Percentiles rank a stretch among this genome's conserved stretches.
Evolutionary conservation across 2,113 vertebrate species (phyloP).

Genomic region (Marcusenius ussheri): DNA sequence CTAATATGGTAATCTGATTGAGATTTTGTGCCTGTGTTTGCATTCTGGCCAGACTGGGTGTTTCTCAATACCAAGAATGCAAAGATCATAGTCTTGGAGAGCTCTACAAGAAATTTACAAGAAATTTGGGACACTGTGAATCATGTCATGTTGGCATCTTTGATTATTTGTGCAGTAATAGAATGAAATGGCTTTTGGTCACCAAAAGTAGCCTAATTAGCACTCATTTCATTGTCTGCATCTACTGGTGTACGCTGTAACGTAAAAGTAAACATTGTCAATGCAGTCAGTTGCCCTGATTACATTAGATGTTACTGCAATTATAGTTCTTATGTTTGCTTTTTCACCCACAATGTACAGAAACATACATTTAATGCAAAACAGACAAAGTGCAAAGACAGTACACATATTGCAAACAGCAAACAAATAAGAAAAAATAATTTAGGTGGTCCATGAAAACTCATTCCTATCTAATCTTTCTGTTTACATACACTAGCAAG

Average conservation of each 20-base stretch:
- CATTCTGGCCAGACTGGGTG: not conserved
- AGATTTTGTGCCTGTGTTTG: not conserved
- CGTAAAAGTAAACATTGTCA: not conserved
- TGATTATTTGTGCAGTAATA: not conserved
- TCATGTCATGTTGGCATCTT: not conserved
- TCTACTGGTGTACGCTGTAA: not conserved
- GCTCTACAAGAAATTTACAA: not conserved
- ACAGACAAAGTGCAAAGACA: not conserved
- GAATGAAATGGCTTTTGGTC: not conserved
- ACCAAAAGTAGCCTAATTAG: not conserved
- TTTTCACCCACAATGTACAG: not conserved
- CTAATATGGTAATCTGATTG: not conserved
- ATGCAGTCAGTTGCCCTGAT: not conserved
- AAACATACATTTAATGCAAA: not conserved
- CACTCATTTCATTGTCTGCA: not conserved
- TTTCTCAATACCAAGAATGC: not conserved
- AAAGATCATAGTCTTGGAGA: not conserved
- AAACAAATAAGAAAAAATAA: not conserved
- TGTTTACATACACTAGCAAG: not conserved
- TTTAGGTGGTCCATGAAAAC: not conserved
- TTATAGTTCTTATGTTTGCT: not conserved
- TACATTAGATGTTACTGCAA: not conserved
- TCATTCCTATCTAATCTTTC: not conserved
- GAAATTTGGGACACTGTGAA: not conserved
- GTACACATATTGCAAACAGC: not conserved